Percentiles rank a stretch among this genome's conserved stretches.
Conservation (phyloP, 2,797 vertebrate species). For the Sebastes diploproa region DNA sequence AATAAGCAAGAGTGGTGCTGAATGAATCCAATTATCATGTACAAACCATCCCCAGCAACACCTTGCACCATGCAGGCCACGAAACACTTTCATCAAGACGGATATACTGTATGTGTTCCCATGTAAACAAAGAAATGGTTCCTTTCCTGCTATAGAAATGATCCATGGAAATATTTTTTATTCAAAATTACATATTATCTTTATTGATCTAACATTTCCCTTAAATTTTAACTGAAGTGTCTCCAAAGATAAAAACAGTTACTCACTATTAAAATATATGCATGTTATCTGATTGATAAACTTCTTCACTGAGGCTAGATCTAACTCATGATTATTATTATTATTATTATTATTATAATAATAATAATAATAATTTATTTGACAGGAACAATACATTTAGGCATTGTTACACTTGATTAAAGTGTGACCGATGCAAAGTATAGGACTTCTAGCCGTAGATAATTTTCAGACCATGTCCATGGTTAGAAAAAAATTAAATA, state of each 20-base stretch:
- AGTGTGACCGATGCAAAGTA: background rate
- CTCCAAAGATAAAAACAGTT: background rate
- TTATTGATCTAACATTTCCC: background rate
- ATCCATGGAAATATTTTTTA: background rate
- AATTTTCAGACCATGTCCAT: no score
- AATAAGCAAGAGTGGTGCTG: slow-evolving; percentile 75
- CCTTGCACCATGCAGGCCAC: slow-evolving; percentile 11
- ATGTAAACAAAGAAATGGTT: background rate
- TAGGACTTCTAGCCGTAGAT: background rate
- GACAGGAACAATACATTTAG: no score
- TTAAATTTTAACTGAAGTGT: background rate
- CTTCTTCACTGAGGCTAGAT: background rate
- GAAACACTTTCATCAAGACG: slow-evolving; percentile 17
- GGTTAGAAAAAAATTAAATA: no score
- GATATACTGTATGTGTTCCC: background rate
- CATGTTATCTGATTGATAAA: background rate
- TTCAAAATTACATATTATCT: background rate
- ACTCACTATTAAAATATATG: background rate
- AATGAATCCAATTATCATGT: slow-evolving; percentile 73
- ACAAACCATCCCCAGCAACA: slow-evolving; percentile 40
- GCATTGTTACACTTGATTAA: no score
- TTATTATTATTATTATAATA: no score
- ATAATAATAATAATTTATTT: no score
- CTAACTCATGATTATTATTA: background rate
- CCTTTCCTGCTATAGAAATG: background rate